Conservation (phyloP, 2,888 invertebrate genomes). For the Lydus trimaculatus region DNA sequence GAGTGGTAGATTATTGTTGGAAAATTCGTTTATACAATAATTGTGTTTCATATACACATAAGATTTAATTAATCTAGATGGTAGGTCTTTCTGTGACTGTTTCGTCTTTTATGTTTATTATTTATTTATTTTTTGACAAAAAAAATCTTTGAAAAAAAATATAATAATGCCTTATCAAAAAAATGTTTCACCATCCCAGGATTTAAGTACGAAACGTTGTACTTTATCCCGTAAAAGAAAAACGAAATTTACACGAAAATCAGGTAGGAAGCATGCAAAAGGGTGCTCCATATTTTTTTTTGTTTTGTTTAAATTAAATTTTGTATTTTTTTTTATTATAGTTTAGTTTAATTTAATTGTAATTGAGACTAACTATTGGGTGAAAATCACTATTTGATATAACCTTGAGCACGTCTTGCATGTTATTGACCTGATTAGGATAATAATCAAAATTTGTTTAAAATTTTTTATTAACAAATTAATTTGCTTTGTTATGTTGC, state of each 20-base stretch:
- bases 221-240: constrained; percentile 37
- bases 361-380: neutral
- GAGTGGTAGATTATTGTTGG: neutral
- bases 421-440: constrained; percentile 15
- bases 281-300: constrained; percentile 28
- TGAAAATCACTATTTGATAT: neutral
- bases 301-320: too few relatives aligned
- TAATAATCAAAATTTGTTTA: neutral
- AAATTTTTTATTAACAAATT: constrained; percentile 8
- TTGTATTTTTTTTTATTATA: constrained; percentile 17
- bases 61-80: constrained; percentile 18
- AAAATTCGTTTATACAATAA: neutral
- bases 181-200: constrained; percentile 19
- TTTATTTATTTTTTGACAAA: neutral
- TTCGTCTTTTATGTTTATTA: neutral
- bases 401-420: constrained; percentile 27
- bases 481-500: constrained; percentile 3
- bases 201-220: constrained; percentile 31
- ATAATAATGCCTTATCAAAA: constrained; percentile 33
- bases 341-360: constrained; percentile 11
- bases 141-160: neutral
- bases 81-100: constrained; percentile 20
- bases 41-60: neutral
- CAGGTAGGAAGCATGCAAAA: constrained; percentile 46
- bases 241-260: constrained; percentile 43